phyloP scores from a whole-genome alignment of 2,113 vertebrate genomes.

The Microtus pennsylvanicus region DNA sequence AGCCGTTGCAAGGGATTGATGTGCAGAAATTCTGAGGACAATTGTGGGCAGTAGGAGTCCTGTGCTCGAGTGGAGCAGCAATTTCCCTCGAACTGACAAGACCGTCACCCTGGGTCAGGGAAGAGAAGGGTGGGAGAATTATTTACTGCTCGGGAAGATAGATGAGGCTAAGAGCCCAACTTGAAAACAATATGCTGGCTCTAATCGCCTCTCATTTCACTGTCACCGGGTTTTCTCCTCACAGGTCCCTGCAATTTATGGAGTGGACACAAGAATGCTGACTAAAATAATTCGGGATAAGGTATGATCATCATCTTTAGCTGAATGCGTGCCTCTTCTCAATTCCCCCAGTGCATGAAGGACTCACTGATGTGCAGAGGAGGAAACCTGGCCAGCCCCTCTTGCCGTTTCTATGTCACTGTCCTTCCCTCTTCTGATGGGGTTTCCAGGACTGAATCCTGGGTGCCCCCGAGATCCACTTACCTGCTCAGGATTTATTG shows the following conservation, averaged over 20 bases:
- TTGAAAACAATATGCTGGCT: slow-evolving; percentile 71
- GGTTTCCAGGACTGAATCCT: neutral
- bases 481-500: neutral
- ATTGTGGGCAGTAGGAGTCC: neutral
- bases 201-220: slow-evolving; percentile 65
- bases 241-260: slow-evolving; percentile 95
- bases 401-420: neutral
- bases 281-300: slow-evolving; percentile 95
- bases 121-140: slow-evolving; percentile 63
- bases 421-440: neutral
- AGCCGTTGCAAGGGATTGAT: slow-evolving; percentile 23
- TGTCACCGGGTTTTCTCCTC: slow-evolving; percentile 69
- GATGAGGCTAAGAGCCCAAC: slow-evolving; percentile 67
- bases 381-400: neutral
- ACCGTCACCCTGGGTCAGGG: slow-evolving; percentile 60
- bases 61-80: slow-evolving; percentile 44
- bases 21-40: slow-evolving; percentile 48
- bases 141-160: slow-evolving; percentile 78
- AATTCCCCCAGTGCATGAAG: neutral
- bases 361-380: neutral
- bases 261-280: slow-evolving; percentile 97
- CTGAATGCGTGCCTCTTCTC: neutral
- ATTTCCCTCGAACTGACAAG: slow-evolving; percentile 57
- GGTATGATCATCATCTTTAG: slow-evolving; percentile 84
- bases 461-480: neutral